Evolutionary conservation across 2,888 invertebrate genomes (phyloP).

Genomic region (Dermolepida albohirtum): DNA sequence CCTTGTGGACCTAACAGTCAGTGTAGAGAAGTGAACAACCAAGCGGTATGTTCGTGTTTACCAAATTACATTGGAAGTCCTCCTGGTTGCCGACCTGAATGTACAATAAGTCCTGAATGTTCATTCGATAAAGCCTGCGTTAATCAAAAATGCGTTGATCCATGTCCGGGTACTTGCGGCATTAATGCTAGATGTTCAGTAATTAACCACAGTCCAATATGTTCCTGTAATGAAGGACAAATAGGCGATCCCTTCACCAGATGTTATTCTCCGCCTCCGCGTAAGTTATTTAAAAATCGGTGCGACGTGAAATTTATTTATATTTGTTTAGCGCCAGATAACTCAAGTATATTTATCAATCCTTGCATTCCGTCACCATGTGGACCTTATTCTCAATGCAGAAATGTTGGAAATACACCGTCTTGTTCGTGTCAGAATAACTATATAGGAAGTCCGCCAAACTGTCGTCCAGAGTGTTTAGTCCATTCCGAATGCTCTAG

Average conservation of each 20-base stretch:
- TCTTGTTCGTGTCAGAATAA: slow-evolving; percentile 73
- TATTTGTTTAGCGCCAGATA: slow-evolving; percentile 42
- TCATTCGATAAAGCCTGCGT: slow-evolving; percentile 82
- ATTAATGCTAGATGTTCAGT: slow-evolving; percentile 81
- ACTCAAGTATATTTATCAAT: slow-evolving; percentile 61
- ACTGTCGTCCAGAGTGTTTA: slow-evolving; percentile 75
- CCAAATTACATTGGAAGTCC: slow-evolving; percentile 80
- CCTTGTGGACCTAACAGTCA: slow-evolving; percentile 87
- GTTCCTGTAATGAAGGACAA: slow-evolving; percentile 78
- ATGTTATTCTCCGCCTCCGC: slow-evolving; percentile 69
- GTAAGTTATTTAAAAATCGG: slow-evolving; percentile 53
- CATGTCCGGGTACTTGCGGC: slow-evolving; percentile 86
- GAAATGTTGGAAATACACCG: slow-evolving; percentile 69
- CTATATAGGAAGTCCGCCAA: slow-evolving; percentile 74
- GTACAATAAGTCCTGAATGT: slow-evolving; percentile 85
- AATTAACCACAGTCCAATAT: slow-evolving; percentile 85
- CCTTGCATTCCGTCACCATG: slow-evolving; percentile 83
- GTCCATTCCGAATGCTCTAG: slow-evolving; percentile 72
- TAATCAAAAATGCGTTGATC: slow-evolving; percentile 84
- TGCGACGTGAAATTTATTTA: slow-evolving; percentile 9
- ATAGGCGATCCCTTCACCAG: slow-evolving; percentile 86
- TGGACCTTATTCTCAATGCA: slow-evolving; percentile 82
- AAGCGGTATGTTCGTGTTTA: slow-evolving; percentile 83
- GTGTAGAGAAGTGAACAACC: slow-evolving; percentile 77
- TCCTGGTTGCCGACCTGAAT: slow-evolving; percentile 86